Evolutionary conservation across 2,113 vertebrate species (phyloP), one percentile per base, ranked within the genome.

Genomic region (Callipepla californica): DNA sequence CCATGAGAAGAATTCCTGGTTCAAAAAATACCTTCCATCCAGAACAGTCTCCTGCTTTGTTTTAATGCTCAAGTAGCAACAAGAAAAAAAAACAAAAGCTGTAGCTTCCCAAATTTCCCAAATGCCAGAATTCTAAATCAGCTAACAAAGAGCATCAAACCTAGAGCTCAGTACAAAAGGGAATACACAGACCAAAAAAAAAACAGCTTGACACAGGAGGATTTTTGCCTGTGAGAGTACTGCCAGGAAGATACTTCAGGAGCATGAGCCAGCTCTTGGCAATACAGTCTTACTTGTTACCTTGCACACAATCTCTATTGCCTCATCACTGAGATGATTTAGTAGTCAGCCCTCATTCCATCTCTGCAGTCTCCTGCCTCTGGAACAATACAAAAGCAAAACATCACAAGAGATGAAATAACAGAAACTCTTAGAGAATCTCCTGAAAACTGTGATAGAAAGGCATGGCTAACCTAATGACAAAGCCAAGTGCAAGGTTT

Each of bases 381-480:
- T 85, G 70, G 11, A 91, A 68, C 9, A 68, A 8, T 1, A 50
- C 28, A 79, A 90, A 90, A 81, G 28, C 57, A 84, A 78, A 83
- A 75, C 47, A 68, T 34, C 58, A 44, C 42, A 22, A 34, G 44
- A 40, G 23, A 78, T 40, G 63, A 94, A 59, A 63, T 42, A 62
- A 84, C 58, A 85, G 48, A 91, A 91, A 62, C 9, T 69, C 48
- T 78, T 86, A 72, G 32, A 92, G 59, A 89, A 89, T 44, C 34
- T 78, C 69, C 57, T 87, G 48, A 57, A 94, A 90, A 79, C 26
- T 9, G 16, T 77, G 3, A 69, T 55, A 63, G 18, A 82, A 82
- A 16, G 26, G 6, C 36, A 65, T 13, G 45, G 45, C 13, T 82
- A 93, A 28, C 36, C 50, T 51, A 25, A 51, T 51, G 50, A 51